phyloP scores from a whole-genome alignment of 1,140 invertebrate species.

The Ceratina japonica region DNA sequence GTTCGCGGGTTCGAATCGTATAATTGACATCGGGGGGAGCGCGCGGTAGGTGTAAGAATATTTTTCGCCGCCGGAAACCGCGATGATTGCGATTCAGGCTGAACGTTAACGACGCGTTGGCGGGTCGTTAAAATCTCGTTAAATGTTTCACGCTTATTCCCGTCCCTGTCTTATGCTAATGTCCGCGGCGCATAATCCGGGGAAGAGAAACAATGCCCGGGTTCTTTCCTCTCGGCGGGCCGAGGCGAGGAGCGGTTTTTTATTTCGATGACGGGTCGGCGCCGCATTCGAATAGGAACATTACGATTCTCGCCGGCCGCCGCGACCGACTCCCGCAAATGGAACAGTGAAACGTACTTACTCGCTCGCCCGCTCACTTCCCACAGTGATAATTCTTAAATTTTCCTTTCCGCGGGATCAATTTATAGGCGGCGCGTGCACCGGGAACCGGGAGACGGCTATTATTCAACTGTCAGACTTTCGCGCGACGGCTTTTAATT shows the following conservation, averaged over 20 bases:
- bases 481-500: neutral
- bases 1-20: neutral
- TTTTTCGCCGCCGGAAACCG: slow-evolving; percentile 34
- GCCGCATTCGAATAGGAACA: slow-evolving; percentile 9
- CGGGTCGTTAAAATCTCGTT: slow-evolving; percentile 58
- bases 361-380: neutral
- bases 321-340: neutral
- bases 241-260: neutral
- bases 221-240: neutral
- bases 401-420: neutral
- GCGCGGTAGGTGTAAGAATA: slow-evolving; percentile 32
- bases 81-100: slow-evolving; percentile 26
- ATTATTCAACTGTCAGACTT: slow-evolving; percentile 1
- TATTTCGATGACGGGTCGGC: slow-evolving; percentile 2
- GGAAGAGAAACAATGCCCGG: slow-evolving; percentile 25
- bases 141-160: slow-evolving; percentile 39
- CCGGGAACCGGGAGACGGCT: neutral
- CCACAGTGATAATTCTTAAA: slow-evolving; percentile 3
- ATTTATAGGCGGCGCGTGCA: neutral
- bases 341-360: slow-evolving; percentile 17
- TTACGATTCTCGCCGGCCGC: neutral
- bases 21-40: slow-evolving; percentile 17
- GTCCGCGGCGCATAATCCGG: neutral
- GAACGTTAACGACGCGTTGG: slow-evolving; percentile 32
- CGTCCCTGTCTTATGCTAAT: slow-evolving; percentile 44